Evolutionary conservation across 2,888 invertebrate species (phyloP).

Genomic region (Rhopalosiphum nymphaeae): DNA sequence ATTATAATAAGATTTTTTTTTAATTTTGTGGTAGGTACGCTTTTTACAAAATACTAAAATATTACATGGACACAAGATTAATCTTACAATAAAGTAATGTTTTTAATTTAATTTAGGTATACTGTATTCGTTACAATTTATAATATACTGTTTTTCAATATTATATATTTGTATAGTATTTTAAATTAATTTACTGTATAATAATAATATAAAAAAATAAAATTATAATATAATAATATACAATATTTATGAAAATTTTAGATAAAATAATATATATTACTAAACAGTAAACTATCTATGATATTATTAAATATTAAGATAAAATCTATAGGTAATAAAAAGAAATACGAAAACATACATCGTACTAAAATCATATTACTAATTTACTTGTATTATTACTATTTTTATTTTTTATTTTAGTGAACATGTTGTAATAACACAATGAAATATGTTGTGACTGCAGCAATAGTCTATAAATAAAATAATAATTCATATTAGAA

Average conservation of each 20-base stretch:
- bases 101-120: not conserved
- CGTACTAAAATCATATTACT: not conserved
- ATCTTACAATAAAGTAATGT: too few species aligned
- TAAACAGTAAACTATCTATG: not conserved
- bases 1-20: not conserved
- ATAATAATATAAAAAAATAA: not conserved
- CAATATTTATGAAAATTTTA: too few species aligned
- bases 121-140: not conserved
- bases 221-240: not conserved
- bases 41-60: too few species aligned
- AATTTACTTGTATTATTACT: not conserved
- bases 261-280: not conserved
- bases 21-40: not conserved
- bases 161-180: not conserved
- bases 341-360: not conserved
- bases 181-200: not conserved
- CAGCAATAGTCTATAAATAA: conserved; percentile 18
- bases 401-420: not conserved
- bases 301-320: not conserved
- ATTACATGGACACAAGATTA: too few species aligned
- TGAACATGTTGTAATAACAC: not conserved
- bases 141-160: not conserved
- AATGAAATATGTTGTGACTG: not conserved
- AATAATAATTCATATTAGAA: not conserved
- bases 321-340: not conserved